Conservation (phyloP, 1,140 invertebrate genomes). For the Brachionus manjavacas region DNA sequence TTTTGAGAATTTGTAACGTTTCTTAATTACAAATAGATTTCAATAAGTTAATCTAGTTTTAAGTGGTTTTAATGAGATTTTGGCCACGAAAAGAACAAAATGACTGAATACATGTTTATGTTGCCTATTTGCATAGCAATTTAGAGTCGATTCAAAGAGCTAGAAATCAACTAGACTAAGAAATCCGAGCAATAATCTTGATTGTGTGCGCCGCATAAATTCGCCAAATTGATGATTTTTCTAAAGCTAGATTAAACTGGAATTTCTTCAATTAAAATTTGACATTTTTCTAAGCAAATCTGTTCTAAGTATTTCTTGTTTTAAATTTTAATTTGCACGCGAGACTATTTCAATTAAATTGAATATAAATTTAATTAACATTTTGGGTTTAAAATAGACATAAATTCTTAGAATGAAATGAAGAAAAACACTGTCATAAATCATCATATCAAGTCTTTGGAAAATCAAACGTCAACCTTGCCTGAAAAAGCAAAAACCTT, state of each 20-base stretch:
- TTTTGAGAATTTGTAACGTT: constrained; percentile 24
- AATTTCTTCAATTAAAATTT: not conserved
- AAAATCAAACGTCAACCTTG: not conserved
- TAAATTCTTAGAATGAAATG: not conserved
- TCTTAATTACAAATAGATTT: constrained; percentile 40
- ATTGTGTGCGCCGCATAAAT: not conserved
- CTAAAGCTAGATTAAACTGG: not conserved
- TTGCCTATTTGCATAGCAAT: constrained; percentile 16
- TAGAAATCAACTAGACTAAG: constrained; percentile 3
- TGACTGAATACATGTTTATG: not conserved
- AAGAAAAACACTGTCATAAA: not conserved
- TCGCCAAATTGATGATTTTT: not conserved
- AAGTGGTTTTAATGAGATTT: constrained; percentile 39
- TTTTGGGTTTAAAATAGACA: not conserved
- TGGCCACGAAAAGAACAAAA: not conserved
- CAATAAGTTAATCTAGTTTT: constrained; percentile 39
- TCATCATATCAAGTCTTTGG: not conserved
- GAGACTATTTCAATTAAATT: not conserved
- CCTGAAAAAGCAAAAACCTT: not conserved
- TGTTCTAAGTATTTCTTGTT: not conserved
- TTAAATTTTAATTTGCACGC: not conserved
- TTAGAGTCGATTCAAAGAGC: not conserved
- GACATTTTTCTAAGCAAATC: not conserved
- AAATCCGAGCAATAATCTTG: not conserved
- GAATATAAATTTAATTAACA: not conserved